A percentile compares a stretch with the other conserved stretches of the same genome.
Conservation (phyloP, 2,797 vertebrate species). For the Rhyacichthys aspro region DNA sequence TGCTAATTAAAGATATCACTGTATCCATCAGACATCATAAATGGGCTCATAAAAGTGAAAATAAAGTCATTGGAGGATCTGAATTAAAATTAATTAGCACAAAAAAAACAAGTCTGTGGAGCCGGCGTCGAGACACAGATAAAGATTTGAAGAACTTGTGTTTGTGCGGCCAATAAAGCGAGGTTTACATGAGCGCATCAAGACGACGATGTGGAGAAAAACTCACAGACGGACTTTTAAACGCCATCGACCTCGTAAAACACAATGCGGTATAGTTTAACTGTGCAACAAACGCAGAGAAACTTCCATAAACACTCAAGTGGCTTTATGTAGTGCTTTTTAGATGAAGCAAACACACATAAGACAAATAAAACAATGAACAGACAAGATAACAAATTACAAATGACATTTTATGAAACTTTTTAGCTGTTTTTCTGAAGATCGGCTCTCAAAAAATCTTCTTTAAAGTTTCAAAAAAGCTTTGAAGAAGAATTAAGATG, state of each 20-base stretch:
- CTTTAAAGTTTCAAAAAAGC: too few species aligned
- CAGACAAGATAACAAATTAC: too few species aligned
- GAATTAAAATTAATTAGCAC: conserved; percentile 52
- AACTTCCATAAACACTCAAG: conserved; percentile 67
- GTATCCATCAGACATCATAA: conserved; percentile 30
- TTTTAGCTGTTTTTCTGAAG: too few species aligned
- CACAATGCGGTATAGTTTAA: conserved; percentile 55
- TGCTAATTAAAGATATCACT: conserved; percentile 43
- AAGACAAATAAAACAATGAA: too few species aligned
- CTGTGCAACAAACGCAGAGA: conserved; percentile 69
- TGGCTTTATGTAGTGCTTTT: conserved; percentile 44
- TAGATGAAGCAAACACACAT: too few species aligned
- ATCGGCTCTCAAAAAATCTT: too few species aligned
- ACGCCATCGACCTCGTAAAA: conserved; percentile 68
- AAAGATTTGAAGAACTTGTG: conserved; percentile 31
- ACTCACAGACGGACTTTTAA: conserved; percentile 43
- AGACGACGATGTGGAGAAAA: conserved; percentile 41
- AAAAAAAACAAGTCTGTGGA: conserved; percentile 14
- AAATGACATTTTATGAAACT: too few species aligned
- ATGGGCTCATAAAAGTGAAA: conserved; percentile 36
- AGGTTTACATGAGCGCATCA: conserved; percentile 38
- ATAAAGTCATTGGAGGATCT: conserved; percentile 32
- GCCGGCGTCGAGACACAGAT: conserved; percentile 11
- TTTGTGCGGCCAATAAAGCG: conserved; percentile 44
- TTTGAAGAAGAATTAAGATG: too few species aligned